Conservation (phyloP, 2,797 vertebrate genomes). For the Sebastes variabilis region DNA sequence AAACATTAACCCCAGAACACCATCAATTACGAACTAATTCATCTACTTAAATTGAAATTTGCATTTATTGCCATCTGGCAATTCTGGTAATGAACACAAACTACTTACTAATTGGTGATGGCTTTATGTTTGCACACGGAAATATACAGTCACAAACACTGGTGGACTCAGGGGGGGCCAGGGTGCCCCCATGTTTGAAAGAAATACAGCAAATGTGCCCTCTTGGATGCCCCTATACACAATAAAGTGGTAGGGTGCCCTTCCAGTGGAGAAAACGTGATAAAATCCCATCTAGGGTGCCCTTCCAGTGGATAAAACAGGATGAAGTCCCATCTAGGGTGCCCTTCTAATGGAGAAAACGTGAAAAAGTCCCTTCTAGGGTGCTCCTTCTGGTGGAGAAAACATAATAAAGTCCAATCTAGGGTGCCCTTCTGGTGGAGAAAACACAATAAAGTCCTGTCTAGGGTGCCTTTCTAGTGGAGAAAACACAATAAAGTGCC, state of each 20-base stretch:
- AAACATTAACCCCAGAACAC: slow-evolving; percentile 64
- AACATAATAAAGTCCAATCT: not conserved
- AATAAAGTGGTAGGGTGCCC: not conserved
- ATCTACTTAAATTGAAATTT: slow-evolving; percentile 60
- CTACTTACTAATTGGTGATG: slow-evolving; percentile 53
- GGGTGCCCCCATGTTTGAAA: not conserved
- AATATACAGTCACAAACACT: slow-evolving; percentile 23
- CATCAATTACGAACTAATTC: slow-evolving; percentile 62
- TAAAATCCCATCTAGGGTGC: accelerated
- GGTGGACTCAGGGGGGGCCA: not conserved
- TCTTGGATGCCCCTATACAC: not conserved
- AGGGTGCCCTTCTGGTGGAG: no score
- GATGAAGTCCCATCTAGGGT: no score
- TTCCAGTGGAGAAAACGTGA: no score
- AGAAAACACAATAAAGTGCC: no score
- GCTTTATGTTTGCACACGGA: slow-evolving; percentile 30
- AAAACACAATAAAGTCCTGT: no score
- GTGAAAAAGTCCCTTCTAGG: no score
- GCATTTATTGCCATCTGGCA: slow-evolving; percentile 65
- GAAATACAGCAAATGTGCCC: not conserved
- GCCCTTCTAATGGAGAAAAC: no score
- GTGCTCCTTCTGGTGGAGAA: not conserved
- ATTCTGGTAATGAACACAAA: slow-evolving; percentile 61
- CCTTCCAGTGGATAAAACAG: no score
- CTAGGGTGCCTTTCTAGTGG: no score